A percentile compares a stretch with the other conserved stretches of the same genome.
These are phyloP conservation scores for Philopedon plagiatum DNA, from an alignment of 2,888 invertebrate species.

Conservation along the genomic window DNA sequence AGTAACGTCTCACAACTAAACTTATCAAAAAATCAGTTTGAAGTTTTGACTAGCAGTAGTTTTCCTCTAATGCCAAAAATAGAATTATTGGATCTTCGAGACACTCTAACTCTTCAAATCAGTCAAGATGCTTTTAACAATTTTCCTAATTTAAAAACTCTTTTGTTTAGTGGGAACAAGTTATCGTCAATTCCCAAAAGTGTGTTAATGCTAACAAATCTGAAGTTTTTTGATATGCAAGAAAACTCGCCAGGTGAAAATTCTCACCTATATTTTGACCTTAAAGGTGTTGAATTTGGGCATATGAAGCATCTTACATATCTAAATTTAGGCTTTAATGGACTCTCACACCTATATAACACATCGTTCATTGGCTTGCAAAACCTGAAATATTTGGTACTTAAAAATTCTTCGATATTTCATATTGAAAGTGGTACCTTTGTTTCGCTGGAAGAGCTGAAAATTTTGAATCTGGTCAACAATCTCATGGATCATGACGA, in stretches of 20 bases:
- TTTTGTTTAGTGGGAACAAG: constrained; percentile 72
- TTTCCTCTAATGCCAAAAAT: constrained; percentile 74
- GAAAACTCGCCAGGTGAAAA: constrained; percentile 68
- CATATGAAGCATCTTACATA: constrained; percentile 69
- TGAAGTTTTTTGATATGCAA: constrained; percentile 71
- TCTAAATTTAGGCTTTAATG: constrained; percentile 72
- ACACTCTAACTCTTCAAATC: constrained; percentile 70
- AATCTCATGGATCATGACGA: constrained; percentile 68
- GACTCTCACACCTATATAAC: constrained; percentile 70
- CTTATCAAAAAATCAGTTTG: constrained; percentile 73
- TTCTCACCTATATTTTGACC: constrained; percentile 70
- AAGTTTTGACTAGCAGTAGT: constrained; percentile 69
- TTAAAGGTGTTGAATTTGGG: constrained; percentile 70
- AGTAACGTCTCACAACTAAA: constrained; percentile 70
- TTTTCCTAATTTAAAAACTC: constrained; percentile 71
- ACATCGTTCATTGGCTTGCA: constrained; percentile 71
- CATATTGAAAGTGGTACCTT: constrained; percentile 71
- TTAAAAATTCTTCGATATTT: constrained; percentile 72
- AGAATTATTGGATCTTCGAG: constrained; percentile 72
- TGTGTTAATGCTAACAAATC: constrained; percentile 68
- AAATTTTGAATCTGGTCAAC: constrained; percentile 72
- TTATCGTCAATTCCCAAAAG: constrained; percentile 71
- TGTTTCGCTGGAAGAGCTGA: constrained; percentile 67
- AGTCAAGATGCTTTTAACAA: constrained; percentile 70
- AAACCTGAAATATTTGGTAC: constrained; percentile 69